Conservation (phyloP, 2,797 vertebrate species). For the Pipistrellus pipistrellus region DNA sequence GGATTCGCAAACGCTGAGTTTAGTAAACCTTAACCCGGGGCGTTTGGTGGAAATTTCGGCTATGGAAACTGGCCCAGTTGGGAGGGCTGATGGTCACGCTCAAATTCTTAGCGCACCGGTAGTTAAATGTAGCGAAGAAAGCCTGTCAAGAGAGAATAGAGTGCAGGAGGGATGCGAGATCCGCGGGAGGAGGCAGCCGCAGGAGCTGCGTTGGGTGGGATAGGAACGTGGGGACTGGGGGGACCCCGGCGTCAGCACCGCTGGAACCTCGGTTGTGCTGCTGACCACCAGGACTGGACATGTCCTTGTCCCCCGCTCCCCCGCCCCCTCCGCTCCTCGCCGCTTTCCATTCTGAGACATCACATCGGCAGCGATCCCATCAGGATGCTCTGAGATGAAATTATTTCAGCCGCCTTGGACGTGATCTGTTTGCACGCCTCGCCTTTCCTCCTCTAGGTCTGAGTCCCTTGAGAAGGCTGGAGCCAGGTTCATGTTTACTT, state of each 20-base stretch:
- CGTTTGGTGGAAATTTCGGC: neutral
- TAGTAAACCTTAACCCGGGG: accelerated
- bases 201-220: neutral
- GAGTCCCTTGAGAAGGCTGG: neutral
- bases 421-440: neutral
- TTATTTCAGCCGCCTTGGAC: neutral
- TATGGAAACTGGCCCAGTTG: neutral
- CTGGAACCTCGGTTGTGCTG: neutral
- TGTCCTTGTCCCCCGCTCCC: neutral
- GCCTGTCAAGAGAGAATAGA: neutral
- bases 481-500: neutral
- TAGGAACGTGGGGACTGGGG: neutral
- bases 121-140: neutral
- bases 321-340: neutral
- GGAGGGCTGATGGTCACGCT: neutral
- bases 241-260: neutral
- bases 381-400: neutral
- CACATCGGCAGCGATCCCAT: neutral
- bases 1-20: neutral
- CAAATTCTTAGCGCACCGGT: neutral
- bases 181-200: neutral
- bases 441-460: neutral
- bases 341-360: neutral
- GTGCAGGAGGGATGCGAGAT: neutral
- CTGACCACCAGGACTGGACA: neutral